Evolutionary conservation across 1,140 invertebrate genomes (phyloP), one percentile per base, ranked within the genome.

Genomic region (Anoplolepis gracilipes): DNA sequence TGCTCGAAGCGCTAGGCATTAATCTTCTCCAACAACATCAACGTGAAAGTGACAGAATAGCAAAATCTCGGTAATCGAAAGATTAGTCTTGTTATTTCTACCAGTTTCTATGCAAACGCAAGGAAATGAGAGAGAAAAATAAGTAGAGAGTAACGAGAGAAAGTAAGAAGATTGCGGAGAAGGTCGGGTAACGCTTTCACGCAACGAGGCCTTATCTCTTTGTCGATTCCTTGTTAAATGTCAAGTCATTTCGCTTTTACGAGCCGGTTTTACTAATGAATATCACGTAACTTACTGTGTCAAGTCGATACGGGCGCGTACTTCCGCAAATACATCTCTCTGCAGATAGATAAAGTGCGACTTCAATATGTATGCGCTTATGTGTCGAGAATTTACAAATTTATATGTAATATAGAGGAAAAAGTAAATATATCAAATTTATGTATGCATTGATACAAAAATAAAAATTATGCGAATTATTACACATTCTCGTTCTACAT

Each of bases 191-290:
- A 7, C 88, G 55, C 70, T 87, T 90, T 89, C 61, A 65, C 85
- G 85, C 77, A 55, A 90, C 87, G 61, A 28, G 36, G 70, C 65
- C 76, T 90, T 90, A 90, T 90, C 89, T 90, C 87, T 90, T 90
- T 82, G 82, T 90, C 86, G 88, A 90, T 90, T 90, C 61, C 82
- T 90, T 87, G 89, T 90, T 87, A 90, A 90, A 90, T 90, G 88
- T 90, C 88, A 90, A 90, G 88, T 87, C 88, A 87, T 90, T 90
- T 90, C 73, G 77, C 77, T 84, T 88, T 87, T 90, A 90, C 86
- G 55, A 90, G 86, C 77, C 59, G 69, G 59, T 59, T 73, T 82
- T 28, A 61, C 88, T 90, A 90, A 90, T 90, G 88, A 90, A 90
- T 73, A 87, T 90, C 84, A 85, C 82, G 67, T 82, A 90, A 86